Conservation (phyloP, 2,888 invertebrate genomes). For the Neria commutata region DNA sequence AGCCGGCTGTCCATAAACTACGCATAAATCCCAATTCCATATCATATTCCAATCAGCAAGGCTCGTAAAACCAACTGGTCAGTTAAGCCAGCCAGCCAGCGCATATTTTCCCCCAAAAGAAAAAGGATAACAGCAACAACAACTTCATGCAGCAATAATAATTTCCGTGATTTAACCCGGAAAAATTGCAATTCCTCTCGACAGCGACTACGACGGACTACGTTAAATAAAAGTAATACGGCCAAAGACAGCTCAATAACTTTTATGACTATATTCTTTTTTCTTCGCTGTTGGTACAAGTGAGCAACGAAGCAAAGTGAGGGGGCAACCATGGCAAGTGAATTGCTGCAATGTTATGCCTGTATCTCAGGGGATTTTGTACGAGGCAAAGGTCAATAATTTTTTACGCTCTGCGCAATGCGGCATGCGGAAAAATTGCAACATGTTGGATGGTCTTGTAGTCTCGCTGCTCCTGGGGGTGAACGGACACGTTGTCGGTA, state of each 20-base stretch:
- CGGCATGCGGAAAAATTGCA: too few species aligned
- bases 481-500: too few species aligned
- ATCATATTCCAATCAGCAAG: slow-evolving; percentile 60
- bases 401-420: too few species aligned
- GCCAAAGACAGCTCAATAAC: slow-evolving; percentile 39
- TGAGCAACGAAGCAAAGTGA: too few species aligned
- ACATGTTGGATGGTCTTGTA: too few species aligned
- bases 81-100: slow-evolving; percentile 32
- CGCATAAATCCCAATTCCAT: slow-evolving; percentile 45
- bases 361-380: slow-evolving; percentile 26
- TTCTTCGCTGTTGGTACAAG: neutral
- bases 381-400: too few species aligned
- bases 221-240: slow-evolving; percentile 10
- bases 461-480: too few species aligned
- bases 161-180: slow-evolving; percentile 10
- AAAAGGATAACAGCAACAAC: slow-evolving; percentile 19
- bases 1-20: slow-evolving; percentile 39
- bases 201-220: neutral
- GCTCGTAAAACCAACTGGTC: slow-evolving; percentile 60
- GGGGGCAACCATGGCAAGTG: neutral
- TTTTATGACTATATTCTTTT: slow-evolving; percentile 43
- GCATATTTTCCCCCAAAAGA: too few species aligned
- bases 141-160: slow-evolving; percentile 26
- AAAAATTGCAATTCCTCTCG: too few species aligned
- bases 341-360: slow-evolving; percentile 30